Conservation (phyloP, 2,113 vertebrate genomes). For the Salvelinus namaycush region DNA sequence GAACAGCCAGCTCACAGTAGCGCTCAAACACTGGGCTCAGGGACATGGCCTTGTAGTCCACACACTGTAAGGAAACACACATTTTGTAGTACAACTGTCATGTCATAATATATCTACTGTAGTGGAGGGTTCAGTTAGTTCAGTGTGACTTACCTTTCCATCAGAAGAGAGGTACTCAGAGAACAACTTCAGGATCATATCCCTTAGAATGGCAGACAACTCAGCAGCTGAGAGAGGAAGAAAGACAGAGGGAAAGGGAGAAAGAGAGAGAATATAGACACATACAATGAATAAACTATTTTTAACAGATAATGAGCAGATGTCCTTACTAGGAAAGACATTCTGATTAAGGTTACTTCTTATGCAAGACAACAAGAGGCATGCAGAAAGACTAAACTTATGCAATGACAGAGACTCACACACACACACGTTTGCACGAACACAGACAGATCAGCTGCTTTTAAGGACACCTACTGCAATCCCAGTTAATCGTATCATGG, state of each 20-base stretch:
- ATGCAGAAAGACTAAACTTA: too few relatives aligned
- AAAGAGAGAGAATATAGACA: too few relatives aligned
- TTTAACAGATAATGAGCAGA: too few relatives aligned
- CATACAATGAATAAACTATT: too few relatives aligned
- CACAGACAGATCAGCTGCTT: too few relatives aligned
- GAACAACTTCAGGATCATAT: conserved; percentile 76
- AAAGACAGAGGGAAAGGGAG: not conserved
- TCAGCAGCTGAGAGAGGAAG: conserved; percentile 61
- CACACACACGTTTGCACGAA: too few relatives aligned
- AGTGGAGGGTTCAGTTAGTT: not conserved
- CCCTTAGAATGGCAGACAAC: conserved; percentile 72
- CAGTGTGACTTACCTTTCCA: conserved; percentile 73
- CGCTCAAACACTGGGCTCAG: conserved; percentile 63
- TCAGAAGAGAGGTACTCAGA: conserved; percentile 77
- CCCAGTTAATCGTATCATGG: too few relatives aligned
- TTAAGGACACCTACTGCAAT: too few relatives aligned
- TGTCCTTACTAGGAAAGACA: too few relatives aligned
- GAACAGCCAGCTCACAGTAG: conserved; percentile 74
- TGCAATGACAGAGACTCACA: too few relatives aligned
- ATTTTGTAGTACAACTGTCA: not conserved
- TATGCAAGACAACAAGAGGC: too few relatives aligned
- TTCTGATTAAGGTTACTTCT: too few relatives aligned
- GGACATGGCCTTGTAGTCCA: conserved; percentile 76
- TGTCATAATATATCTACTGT: not conserved
- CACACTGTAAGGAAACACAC: conserved; percentile 51